Evolutionary conservation across 2,888 invertebrate genomes (phyloP), one percentile per base, ranked within the genome.

Genomic region (Geotrupes spiniger): DNA sequence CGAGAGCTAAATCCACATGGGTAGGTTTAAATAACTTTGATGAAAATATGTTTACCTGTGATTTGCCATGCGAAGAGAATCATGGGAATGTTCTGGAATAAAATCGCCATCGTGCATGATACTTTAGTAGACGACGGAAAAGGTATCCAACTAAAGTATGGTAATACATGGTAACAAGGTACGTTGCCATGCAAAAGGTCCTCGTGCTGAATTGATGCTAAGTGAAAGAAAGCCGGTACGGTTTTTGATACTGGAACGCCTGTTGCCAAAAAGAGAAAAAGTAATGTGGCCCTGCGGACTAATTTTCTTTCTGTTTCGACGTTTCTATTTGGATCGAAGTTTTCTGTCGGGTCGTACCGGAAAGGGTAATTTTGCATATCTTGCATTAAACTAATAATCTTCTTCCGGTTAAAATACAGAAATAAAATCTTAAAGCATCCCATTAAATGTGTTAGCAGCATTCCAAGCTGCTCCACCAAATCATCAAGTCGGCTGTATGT

Each of bases 371-470:
- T 42, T 37, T 54, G 49, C 15, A 58, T 17, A 12, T 51, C 36
- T 1, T 40, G 17, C 26, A 45, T 42, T 1, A 56, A 49, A 6
- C 28, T 2, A 2, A 40, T 28, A 6, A 58, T 52, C 12, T 37
- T 4, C 5, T 47, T 40, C 10, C 49, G 45, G 10, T 44, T 38
- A 12, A 48, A 51, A 12, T 56, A 42, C 29, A 62, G 45, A 14
- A 57, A 51, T 9, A 41, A 51, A n/a, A 60, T 47, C 38, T 62
- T 62, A 1, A 46, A 46, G n/a, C 55, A 51, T 11, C 60, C 61
- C 5, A 60, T 49, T 3, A 57, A 14, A 40, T 62, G 62, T 6
- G 58, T 60, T 5, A 58, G 46, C 42, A 60, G 31, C 58, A 60
- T 57, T 15, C 57, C 59, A 16, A 60, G 53, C 8, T 59, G 56